These are phyloP conservation scores for Dugesia japonica DNA, from an alignment of 2,888 invertebrate genomes.

Conservation along the genomic window DNA sequence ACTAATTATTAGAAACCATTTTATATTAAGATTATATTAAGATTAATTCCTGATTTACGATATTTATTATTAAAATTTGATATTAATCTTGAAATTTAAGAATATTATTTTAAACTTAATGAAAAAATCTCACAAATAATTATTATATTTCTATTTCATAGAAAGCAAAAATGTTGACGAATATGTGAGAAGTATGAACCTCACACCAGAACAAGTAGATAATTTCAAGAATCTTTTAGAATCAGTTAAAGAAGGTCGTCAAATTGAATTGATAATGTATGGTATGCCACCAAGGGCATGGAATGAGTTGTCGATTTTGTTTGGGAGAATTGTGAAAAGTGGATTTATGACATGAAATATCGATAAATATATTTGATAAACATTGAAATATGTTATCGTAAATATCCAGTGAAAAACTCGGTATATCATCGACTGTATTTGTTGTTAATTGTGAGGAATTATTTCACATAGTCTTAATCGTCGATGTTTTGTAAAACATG, in stretches of 20 bases:
- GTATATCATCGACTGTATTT: not conserved
- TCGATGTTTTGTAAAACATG: not conserved
- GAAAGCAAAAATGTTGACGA: not conserved
- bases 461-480: not conserved
- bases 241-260: not conserved
- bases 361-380: not conserved
- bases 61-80: too few relatives aligned
- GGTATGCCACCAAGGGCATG: constrained; percentile 21
- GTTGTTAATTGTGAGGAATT: not conserved
- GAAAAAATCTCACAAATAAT: too few relatives aligned
- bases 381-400: not conserved
- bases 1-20: too few relatives aligned
- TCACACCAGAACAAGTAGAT: not conserved
- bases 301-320: constrained; percentile 15
- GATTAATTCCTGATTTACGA: too few relatives aligned
- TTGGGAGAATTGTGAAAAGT: not conserved
- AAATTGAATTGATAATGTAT: not conserved
- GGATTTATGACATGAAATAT: constrained; percentile 16
- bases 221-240: not conserved
- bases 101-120: too few relatives aligned
- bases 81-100: too few relatives aligned
- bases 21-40: too few relatives aligned
- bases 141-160: not conserved
- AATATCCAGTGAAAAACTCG: not conserved
- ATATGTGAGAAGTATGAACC: not conserved